A percentile compares a stretch with the other conserved stretches of the same genome.
These are phyloP conservation scores for Urosaurus nigricauda DNA, from an alignment of 2,797 vertebrate species.

Conservation along the genomic window DNA sequence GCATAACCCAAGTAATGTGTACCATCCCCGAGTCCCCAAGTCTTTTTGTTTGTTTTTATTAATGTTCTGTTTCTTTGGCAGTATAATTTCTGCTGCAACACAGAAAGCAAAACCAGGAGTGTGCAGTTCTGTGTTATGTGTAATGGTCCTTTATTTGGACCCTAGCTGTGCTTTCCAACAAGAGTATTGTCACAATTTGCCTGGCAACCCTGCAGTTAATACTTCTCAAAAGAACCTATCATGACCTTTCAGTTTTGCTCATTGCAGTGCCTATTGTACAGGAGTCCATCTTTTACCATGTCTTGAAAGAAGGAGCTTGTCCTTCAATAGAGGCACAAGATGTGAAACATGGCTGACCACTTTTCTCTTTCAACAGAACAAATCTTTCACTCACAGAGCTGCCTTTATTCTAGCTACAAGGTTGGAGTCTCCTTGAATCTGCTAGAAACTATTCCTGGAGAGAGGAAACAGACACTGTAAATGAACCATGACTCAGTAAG, in stretches of 20 bases:
- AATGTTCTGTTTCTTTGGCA: not conserved
- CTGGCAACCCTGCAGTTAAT: slow-evolving; percentile 57
- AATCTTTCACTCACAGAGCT: slow-evolving; percentile 78
- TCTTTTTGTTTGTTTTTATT: too few relatives aligned
- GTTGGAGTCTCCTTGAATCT: slow-evolving; percentile 80
- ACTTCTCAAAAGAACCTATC: slow-evolving; percentile 60
- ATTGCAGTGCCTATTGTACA: slow-evolving; percentile 45
- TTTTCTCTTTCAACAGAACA: slow-evolving; percentile 81
- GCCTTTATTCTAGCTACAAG: slow-evolving; percentile 81
- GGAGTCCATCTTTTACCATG: slow-evolving; percentile 38
- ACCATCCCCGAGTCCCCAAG: not conserved
- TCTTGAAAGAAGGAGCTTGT: slow-evolving; percentile 74
- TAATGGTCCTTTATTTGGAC: not conserved
- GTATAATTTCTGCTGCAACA: not conserved
- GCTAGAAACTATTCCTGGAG: slow-evolving; percentile 80
- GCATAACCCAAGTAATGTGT: not conserved
- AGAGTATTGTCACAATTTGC: slow-evolving; percentile 35
- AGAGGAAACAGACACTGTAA: slow-evolving; percentile 84
- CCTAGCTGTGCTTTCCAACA: slow-evolving; percentile 17
- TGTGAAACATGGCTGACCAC: slow-evolving; percentile 73
- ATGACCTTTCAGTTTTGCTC: slow-evolving; percentile 58
- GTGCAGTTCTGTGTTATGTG: too few relatives aligned
- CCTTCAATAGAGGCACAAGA: slow-evolving; percentile 73
- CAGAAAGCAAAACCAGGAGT: not conserved
- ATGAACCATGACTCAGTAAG: slow-evolving; percentile 80